Conservation (phyloP, 2,797 vertebrate genomes). For the Echeneis naucrates region DNA sequence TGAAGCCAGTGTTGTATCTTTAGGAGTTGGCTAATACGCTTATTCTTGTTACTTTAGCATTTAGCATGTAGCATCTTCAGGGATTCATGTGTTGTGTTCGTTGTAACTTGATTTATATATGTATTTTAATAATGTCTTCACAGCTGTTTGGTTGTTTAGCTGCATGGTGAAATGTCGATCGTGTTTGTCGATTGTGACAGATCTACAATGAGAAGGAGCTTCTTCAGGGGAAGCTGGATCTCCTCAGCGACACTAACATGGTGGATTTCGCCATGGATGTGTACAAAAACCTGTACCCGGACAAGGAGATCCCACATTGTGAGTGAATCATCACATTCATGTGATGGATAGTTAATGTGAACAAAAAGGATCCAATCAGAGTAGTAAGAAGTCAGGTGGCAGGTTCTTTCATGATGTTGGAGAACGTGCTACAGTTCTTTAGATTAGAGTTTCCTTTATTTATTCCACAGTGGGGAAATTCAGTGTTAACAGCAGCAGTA, state of each 20-base stretch:
- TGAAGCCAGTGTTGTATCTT: fast-evolving
- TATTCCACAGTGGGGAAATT: too few species aligned
- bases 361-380: neutral
- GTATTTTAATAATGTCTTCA: neutral
- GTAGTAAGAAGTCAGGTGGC: too few species aligned
- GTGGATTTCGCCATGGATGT: conserved; percentile 98
- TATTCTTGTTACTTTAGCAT: neutral
- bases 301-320: conserved; percentile 94
- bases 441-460: too few species aligned
- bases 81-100: neutral
- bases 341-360: neutral
- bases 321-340: conserved; percentile 55
- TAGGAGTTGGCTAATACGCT: neutral
- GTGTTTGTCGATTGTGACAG: conserved; percentile 66
- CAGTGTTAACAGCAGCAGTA: too few species aligned
- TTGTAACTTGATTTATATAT: too few species aligned
- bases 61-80: neutral
- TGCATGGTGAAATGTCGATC: neutral
- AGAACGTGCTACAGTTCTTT: too few species aligned
- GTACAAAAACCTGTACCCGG: conserved; percentile 91
- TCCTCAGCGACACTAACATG: conserved; percentile 98
- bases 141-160: neutral
- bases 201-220: conserved; percentile 98
- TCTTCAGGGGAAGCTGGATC: conserved; percentile 94
- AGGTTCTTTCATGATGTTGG: too few species aligned